phyloP scores from a whole-genome alignment of 2,888 invertebrate genomes.

The Tiliacea citrago region DNA sequence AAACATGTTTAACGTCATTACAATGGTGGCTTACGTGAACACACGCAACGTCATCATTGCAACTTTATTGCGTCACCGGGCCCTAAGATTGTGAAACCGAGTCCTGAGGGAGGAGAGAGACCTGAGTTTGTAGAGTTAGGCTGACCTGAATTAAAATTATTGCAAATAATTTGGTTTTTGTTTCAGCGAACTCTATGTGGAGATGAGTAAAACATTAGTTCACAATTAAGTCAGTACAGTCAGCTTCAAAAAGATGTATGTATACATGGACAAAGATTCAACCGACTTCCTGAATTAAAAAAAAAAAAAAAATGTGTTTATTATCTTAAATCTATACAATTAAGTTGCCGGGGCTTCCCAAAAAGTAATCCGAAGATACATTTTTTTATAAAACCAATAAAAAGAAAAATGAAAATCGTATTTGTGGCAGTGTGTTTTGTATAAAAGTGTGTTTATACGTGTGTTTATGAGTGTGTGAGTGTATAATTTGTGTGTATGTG shows the following conservation, averaged over 20 bases:
- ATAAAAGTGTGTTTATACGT: too few relatives aligned
- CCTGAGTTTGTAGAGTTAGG: neutral
- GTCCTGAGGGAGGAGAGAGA: too few relatives aligned
- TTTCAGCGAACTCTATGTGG: neutral
- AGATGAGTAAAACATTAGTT: neutral
- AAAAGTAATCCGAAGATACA: too few relatives aligned
- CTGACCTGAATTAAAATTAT: neutral
- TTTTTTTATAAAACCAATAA: too few relatives aligned
- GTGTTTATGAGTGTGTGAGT: too few relatives aligned
- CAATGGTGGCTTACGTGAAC: slow-evolving; percentile 10
- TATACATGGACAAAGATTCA: neutral
- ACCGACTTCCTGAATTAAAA: too few relatives aligned
- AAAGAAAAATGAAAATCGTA: too few relatives aligned
- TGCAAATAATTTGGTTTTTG: neutral
- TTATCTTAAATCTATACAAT: too few relatives aligned
- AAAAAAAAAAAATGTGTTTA: too few relatives aligned
- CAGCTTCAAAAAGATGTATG: neutral
- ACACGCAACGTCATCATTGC: slow-evolving; percentile 26
- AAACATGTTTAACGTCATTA: slow-evolving; percentile 15
- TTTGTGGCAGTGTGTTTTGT: too few relatives aligned
- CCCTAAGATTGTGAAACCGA: slow-evolving; percentile 28
- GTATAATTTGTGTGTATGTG: too few relatives aligned
- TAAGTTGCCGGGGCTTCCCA: too few relatives aligned
- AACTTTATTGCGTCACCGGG: slow-evolving; percentile 19
- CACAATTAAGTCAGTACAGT: neutral